phyloP scores from a whole-genome alignment of 2,797 vertebrate genomes.

The Cercopithecus neglectus region DNA sequence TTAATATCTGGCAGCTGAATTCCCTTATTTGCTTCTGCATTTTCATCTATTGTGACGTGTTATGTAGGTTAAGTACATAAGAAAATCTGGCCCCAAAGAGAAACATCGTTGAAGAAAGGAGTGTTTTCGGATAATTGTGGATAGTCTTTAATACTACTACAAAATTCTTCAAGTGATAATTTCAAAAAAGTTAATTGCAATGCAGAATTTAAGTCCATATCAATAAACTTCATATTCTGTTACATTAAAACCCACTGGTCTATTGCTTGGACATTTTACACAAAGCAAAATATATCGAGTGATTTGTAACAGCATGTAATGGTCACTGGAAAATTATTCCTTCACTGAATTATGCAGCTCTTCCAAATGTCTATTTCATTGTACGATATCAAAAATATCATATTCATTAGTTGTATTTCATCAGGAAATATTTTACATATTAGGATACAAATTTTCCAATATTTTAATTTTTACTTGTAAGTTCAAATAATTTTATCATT shows the following conservation, averaged over 20 bases:
- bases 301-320: not conserved
- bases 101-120: not conserved
- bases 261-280: not conserved
- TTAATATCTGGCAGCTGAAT: not conserved
- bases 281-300: not conserved
- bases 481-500: conserved; percentile 4
- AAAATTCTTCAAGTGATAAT: conserved; percentile 10
- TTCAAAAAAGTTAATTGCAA: not conserved
- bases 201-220: not conserved
- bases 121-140: conserved; percentile 16
- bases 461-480: conserved; percentile 2
- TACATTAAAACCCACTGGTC: not conserved
- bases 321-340: not conserved
- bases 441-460: conserved; percentile 9
- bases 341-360: not conserved
- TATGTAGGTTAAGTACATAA: not conserved
- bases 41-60: not conserved
- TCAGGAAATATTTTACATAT: not conserved
- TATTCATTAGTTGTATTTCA: not conserved
- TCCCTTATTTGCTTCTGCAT: not conserved
- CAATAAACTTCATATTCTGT: not conserved
- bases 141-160: not conserved
- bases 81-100: not conserved
- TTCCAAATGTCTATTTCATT: not conserved
- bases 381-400: not conserved